These are phyloP conservation scores for Ceyx melanurus DNA, from an alignment of 2,113 vertebrate genomes.

Conservation along the genomic window DNA sequence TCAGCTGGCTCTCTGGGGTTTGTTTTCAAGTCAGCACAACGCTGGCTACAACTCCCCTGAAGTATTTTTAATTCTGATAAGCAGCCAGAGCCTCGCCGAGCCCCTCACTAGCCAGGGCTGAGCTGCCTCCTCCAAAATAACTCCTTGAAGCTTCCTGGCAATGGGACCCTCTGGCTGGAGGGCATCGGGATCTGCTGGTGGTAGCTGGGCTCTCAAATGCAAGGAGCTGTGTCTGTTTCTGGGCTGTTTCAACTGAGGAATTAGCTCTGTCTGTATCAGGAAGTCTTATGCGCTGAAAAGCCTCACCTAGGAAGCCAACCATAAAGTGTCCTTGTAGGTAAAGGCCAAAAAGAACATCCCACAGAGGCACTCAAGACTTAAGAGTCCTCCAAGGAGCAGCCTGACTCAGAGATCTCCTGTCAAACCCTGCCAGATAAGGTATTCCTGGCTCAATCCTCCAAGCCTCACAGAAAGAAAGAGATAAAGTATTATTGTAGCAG, in stretches of 20 bases:
- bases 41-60: conserved; percentile 9
- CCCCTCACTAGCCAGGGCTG: neutral
- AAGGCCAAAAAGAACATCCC: neutral
- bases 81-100: neutral
- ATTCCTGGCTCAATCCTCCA: neutral
- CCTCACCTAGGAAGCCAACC: neutral
- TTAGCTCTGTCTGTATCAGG: neutral
- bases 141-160: fast-evolving
- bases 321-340: neutral
- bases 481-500: neutral
- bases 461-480: neutral
- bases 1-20: conserved; percentile 52
- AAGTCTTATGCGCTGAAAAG: neutral
- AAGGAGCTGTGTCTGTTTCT: neutral
- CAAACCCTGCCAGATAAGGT: neutral
- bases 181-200: neutral
- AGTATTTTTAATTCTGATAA: conserved; percentile 10
- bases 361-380: neutral
- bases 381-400: neutral
- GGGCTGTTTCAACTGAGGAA: neutral
- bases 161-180: neutral
- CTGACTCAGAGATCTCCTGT: neutral
- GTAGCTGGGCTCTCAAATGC: neutral
- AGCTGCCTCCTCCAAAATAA: neutral
- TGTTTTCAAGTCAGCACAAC: conserved; percentile 30